Evolutionary conservation across 1,140 invertebrate species (phyloP).

Genomic region (Euura lappo): DNA sequence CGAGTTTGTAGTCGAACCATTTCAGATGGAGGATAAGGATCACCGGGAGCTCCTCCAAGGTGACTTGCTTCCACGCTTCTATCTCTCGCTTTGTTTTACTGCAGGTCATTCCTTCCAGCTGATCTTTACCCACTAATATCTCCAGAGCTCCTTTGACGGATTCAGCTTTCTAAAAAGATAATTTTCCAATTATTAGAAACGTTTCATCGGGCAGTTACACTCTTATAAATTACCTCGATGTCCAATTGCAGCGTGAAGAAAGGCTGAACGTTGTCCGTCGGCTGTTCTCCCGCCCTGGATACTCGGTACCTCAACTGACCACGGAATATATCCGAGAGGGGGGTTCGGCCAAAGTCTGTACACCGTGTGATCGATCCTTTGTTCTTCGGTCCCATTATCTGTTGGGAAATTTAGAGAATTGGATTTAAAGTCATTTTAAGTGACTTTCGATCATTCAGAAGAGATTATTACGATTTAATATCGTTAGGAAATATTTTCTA

Average conservation of each 20-base stretch:
- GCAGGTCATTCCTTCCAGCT: constrained; percentile 84
- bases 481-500: too few species aligned
- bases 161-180: constrained; percentile 73
- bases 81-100: constrained; percentile 80
- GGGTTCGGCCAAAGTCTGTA: constrained; percentile 83
- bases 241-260: constrained; percentile 94
- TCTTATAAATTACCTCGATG: constrained; percentile 76
- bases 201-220: constrained; percentile 41
- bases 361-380: constrained; percentile 84
- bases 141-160: constrained; percentile 87
- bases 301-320: constrained; percentile 87
- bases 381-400: constrained; percentile 87
- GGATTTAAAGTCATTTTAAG: neutral
- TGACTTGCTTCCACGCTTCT: constrained; percentile 85
- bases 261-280: constrained; percentile 86
- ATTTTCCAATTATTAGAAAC: constrained; percentile 15
- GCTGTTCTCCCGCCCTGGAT: constrained; percentile 74
- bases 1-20: constrained; percentile 86
- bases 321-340: constrained; percentile 90
- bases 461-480: too few species aligned
- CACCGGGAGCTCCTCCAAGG: constrained; percentile 84
- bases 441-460: too few species aligned
- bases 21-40: constrained; percentile 85
- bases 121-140: constrained; percentile 80
- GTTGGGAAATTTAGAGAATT: constrained; percentile 17